phyloP scores from a whole-genome alignment of 2,888 invertebrate genomes.

The Mycogona germanica region DNA sequence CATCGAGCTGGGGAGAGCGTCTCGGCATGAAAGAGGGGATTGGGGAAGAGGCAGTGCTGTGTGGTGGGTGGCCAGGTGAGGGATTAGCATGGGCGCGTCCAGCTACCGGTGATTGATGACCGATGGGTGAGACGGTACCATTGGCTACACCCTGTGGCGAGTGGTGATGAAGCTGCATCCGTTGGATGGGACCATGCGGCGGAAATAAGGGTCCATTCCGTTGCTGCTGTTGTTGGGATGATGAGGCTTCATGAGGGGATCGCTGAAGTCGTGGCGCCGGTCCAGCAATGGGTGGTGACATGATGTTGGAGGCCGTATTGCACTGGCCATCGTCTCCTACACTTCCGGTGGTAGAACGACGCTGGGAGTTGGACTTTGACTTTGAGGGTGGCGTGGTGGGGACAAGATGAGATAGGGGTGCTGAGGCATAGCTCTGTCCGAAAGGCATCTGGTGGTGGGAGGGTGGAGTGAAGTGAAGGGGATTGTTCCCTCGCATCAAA shows the following conservation, averaged over 20 bases:
- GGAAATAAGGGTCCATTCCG: too few species aligned
- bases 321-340: background rate
- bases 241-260: background rate
- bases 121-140: background rate
- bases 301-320: background rate
- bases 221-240: too few species aligned
- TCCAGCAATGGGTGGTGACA: constrained; percentile 4
- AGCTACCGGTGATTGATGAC: background rate
- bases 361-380: constrained; percentile 5
- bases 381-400: too few species aligned
- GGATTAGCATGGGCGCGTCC: background rate
- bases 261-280: background rate
- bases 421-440: too few species aligned
- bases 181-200: too few species aligned
- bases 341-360: background rate
- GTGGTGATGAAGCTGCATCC: constrained; percentile 9
- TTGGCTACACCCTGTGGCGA: constrained; percentile 1
- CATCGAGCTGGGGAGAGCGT: constrained; percentile 9
- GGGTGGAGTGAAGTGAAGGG: too few species aligned
- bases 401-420: too few species aligned
- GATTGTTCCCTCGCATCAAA: too few species aligned
- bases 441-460: too few species aligned
- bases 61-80: background rate
- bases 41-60: constrained; percentile 10
- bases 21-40: constrained; percentile 10